phyloP scores from a whole-genome alignment of 2,797 vertebrate genomes.

The Myotis vivesi region DNA sequence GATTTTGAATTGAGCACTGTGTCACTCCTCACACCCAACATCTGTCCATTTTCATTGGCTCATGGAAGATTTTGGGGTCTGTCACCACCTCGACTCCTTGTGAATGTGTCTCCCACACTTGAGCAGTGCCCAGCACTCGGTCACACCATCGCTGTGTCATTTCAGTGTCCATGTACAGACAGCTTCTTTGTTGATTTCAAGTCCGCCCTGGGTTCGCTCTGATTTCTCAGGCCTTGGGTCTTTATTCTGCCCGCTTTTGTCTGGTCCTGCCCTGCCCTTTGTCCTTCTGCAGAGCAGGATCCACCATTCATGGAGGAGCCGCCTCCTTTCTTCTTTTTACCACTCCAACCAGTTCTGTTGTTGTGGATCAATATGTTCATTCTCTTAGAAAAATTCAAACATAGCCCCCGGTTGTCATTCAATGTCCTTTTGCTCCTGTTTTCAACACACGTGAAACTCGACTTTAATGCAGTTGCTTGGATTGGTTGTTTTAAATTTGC shows the following conservation, averaged over 20 bases:
- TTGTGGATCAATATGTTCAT: not conserved
- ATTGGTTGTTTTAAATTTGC: slow-evolving; percentile 8
- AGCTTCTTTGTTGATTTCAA: slow-evolving; percentile 53
- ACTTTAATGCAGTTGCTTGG: not conserved
- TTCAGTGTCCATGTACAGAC: not conserved
- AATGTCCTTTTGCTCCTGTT: not conserved
- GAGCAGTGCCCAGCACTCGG: not conserved
- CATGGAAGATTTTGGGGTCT: not conserved
- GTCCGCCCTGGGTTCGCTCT: not conserved
- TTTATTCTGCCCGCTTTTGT: slow-evolving; percentile 69
- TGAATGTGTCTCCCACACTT: not conserved
- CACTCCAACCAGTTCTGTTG: not conserved
- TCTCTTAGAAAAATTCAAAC: not conserved
- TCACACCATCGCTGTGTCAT: slow-evolving; percentile 22
- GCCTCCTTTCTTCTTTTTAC: not conserved
- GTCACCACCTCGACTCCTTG: not conserved
- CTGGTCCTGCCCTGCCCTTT: slow-evolving; percentile 58
- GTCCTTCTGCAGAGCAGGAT: slow-evolving; percentile 32
- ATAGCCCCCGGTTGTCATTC: not conserved
- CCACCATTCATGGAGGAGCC: not conserved
- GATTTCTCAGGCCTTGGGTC: slow-evolving; percentile 47
- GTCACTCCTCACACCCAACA: not conserved
- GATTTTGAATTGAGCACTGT: not conserved
- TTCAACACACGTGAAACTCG: not conserved
- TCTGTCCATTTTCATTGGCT: slow-evolving; percentile 49